Conservation (phyloP, 2,113 vertebrate species). For the Chloroceryle aenea region DNA sequence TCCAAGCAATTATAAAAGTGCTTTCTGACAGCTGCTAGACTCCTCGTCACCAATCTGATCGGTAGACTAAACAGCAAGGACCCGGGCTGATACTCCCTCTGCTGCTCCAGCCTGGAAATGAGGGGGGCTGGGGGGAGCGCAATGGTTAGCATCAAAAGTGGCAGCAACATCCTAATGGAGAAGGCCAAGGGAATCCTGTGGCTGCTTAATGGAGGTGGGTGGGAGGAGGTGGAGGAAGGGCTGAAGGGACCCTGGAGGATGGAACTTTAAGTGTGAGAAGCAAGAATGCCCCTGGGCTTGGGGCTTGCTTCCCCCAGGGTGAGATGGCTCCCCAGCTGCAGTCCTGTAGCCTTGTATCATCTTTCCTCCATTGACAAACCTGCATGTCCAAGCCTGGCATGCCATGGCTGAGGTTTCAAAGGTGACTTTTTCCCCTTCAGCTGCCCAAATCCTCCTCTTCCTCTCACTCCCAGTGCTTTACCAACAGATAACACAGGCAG, state of each 20-base stretch:
- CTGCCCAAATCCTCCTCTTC: background rate
- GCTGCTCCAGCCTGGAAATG: conserved; percentile 67
- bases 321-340: background rate
- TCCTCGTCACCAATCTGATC: conserved; percentile 90
- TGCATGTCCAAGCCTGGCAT: fast-evolving
- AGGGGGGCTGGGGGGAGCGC: background rate
- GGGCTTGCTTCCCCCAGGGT: fast-evolving
- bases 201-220: background rate
- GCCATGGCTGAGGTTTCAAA: background rate
- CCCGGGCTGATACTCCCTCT: conserved; percentile 50
- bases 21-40: conserved; percentile 79
- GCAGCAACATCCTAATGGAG: conserved; percentile 72
- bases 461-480: background rate
- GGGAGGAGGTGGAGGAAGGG: background rate
- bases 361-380: background rate
- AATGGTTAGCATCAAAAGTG: conserved; percentile 84
- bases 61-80: conserved; percentile 94
- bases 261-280: background rate
- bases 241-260: background rate
- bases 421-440: background rate
- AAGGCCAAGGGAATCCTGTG: conserved; percentile 71
- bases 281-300: fast-evolving
- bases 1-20: conserved; percentile 30
- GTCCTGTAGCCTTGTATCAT: background rate
- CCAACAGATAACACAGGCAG: background rate